These are phyloP conservation scores for Tryphoninae sp. DNA, from an alignment of 2,888 invertebrate species.

Conservation along the genomic window DNA sequence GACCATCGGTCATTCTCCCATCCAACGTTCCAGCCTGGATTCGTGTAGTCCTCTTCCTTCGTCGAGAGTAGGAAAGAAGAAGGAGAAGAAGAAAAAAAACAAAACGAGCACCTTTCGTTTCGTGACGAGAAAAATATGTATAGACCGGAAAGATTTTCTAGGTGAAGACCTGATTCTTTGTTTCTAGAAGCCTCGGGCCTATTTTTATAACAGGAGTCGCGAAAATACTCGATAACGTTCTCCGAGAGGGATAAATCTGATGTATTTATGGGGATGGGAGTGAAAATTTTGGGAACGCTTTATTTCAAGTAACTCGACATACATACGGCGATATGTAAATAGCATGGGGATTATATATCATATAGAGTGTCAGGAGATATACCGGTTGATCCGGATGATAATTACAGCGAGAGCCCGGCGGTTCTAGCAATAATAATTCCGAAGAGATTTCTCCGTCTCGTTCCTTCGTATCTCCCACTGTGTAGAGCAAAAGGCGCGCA, in stretches of 20 bases:
- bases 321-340: conserved; percentile 43
- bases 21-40: conserved; percentile 25
- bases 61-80: conserved; percentile 10
- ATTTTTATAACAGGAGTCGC: background rate
- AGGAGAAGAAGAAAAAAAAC: background rate
- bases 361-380: conserved; percentile 53
- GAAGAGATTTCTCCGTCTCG: conserved; percentile 35
- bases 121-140: conserved; percentile 13
- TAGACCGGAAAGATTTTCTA: conserved; percentile 31
- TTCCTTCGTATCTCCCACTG: conserved; percentile 51
- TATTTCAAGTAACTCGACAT: conserved; percentile 18
- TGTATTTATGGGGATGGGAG: background rate
- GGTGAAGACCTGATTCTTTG: conserved; percentile 37
- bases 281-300: conserved; percentile 23
- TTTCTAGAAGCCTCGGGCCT: background rate
- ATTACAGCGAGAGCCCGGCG: conserved; percentile 59
- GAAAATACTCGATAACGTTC: conserved; percentile 5
- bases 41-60: conserved; percentile 21
- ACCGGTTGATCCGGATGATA: conserved; percentile 66
- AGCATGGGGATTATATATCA: conserved; percentile 47
- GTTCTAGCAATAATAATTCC: conserved; percentile 57
- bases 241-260: background rate
- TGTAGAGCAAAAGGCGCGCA: conserved; percentile 25
- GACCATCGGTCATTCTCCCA: conserved; percentile 48
- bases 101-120: conserved; percentile 22